phyloP scores from a whole-genome alignment of 2,113 vertebrate genomes.

The Lagopus muta region DNA sequence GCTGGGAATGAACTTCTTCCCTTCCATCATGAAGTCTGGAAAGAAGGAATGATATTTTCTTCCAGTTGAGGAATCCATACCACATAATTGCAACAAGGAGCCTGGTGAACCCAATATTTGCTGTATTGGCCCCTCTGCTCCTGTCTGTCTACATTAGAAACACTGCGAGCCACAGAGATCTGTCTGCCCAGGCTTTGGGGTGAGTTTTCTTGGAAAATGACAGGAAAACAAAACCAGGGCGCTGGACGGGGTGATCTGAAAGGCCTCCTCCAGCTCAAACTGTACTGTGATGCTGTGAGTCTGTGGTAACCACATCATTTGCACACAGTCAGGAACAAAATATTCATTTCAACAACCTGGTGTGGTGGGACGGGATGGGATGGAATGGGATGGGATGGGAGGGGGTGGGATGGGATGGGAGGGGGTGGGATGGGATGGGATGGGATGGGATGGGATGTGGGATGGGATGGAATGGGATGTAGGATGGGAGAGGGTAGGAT shows the following conservation, averaged over 20 bases:
- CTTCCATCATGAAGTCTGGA: background rate
- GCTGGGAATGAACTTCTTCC: background rate
- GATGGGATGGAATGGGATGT: too few relatives aligned
- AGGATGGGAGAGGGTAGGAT: too few relatives aligned
- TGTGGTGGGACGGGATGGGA: background rate
- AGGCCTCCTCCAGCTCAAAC: background rate
- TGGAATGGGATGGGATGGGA: too few relatives aligned
- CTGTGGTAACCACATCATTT: background rate
- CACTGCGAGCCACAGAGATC: background rate
- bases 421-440: too few relatives aligned
- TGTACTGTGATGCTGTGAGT: background rate
- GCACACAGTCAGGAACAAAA: background rate
- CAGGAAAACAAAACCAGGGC: background rate
- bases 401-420: too few relatives aligned
- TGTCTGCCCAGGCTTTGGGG: background rate
- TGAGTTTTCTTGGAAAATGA: background rate
- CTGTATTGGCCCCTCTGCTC: rapidly evolving
- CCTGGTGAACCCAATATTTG: background rate
- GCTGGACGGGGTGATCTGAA: background rate
- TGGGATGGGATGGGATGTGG: too few relatives aligned
- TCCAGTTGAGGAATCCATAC: background rate
- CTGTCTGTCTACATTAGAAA: background rate
- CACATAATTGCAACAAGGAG: background rate
- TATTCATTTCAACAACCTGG: background rate
- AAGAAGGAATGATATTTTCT: background rate